A percentile compares a stretch with the other conserved stretches of the same genome.
phyloP scores from a whole-genome alignment of 2,113 vertebrate species.

The cattle (Bos taurus) region DNA sequence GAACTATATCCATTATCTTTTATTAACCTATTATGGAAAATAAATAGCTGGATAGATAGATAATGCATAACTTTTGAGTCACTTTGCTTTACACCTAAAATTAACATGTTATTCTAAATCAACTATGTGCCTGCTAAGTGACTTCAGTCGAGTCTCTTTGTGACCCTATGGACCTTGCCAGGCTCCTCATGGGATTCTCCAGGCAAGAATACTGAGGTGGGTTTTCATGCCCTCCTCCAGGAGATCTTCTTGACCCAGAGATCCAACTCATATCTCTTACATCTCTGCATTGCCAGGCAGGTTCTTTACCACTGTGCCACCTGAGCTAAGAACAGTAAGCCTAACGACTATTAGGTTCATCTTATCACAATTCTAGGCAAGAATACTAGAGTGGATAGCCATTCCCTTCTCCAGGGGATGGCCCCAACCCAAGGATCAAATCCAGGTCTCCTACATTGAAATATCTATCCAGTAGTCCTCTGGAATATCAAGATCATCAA shows the following conservation, averaged over 20 bases:
- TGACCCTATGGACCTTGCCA: not conserved
- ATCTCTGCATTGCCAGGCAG: not conserved
- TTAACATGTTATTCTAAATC: not conserved
- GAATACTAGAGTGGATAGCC: not conserved
- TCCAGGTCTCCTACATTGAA: not conserved
- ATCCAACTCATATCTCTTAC: not conserved
- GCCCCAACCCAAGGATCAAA: not conserved
- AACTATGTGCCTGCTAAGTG: not conserved
- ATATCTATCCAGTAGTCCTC: not conserved
- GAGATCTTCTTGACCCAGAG: not conserved
- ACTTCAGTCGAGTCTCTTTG: not conserved
- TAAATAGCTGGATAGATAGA: not conserved
- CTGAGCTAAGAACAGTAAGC: not conserved
- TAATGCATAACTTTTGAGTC: not conserved
- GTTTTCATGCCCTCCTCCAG: not conserved
- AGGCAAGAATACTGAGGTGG: not conserved
- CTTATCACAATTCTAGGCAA: not conserved
- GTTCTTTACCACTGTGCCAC: not conserved
- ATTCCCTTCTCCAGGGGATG: not conserved
- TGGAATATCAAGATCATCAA: not conserved
- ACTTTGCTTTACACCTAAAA: not conserved
- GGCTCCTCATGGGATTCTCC: not conserved
- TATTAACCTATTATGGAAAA: not conserved
- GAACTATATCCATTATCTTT: not conserved
- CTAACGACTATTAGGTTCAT: not conserved